Percentiles rank a stretch among this genome's conserved stretches.
Evolutionary conservation across 2,113 vertebrate species (phyloP).

Genomic region (Hyperopisus bebe): DNA sequence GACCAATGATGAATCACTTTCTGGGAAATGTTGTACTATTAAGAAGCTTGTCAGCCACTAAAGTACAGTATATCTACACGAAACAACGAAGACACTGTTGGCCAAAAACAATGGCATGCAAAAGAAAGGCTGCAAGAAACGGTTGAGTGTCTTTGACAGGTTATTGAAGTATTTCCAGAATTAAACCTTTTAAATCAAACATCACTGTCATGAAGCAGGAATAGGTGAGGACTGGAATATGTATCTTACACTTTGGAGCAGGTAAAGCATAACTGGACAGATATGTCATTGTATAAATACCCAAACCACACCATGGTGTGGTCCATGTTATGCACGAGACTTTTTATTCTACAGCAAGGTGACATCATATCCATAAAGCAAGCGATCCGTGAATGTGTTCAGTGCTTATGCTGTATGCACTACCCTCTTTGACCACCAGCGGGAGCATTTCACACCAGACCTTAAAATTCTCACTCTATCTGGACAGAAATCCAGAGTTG

Average conservation of each 20-base stretch:
- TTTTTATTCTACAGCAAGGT: not conserved
- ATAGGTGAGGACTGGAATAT: not conserved
- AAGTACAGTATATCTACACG: not conserved
- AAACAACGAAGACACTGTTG: not conserved
- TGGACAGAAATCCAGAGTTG: not conserved
- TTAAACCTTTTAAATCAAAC: not conserved
- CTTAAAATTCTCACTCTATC: not conserved
- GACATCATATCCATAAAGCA: constrained; percentile 15
- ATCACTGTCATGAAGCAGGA: not conserved
- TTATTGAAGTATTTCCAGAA: not conserved
- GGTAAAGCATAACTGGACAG: not conserved
- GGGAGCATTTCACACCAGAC: constrained; percentile 6
- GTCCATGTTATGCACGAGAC: not conserved
- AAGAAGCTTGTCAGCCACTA: not conserved
- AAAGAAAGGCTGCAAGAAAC: not conserved
- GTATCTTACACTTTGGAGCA: not conserved
- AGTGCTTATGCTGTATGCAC: not conserved
- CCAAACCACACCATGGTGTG: not conserved
- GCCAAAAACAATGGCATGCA: constrained; percentile 4
- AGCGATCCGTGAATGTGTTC: constrained; percentile 8
- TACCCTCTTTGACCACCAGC: not conserved
- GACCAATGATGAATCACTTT: not conserved
- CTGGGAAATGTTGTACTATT: not conserved
- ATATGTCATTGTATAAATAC: constrained; percentile 9
- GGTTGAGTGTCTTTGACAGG: not conserved